These are phyloP conservation scores for Aleiodes testaceus DNA, from an alignment of 2,888 invertebrate species.

Conservation along the genomic window DNA sequence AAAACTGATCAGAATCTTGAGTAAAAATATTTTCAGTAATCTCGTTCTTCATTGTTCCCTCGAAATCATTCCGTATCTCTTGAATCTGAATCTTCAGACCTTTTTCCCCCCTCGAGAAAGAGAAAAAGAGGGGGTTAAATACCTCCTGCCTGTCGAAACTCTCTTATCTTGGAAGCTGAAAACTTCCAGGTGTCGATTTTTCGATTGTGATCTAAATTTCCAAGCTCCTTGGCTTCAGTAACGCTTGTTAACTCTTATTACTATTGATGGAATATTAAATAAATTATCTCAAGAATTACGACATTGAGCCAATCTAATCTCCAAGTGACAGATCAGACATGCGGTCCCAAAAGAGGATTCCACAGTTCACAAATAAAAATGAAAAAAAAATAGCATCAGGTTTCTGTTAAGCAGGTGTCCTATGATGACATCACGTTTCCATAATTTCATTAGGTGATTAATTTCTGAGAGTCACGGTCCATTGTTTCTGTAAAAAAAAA, in stretches of 20 bases:
- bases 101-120: not conserved
- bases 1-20: not conserved
- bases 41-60: constrained; percentile 45
- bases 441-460: constrained; percentile 21
- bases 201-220: constrained; percentile 40
- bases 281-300: not conserved
- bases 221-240: constrained; percentile 32
- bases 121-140: not conserved
- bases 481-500: constrained; percentile 13
- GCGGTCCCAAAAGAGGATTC: constrained; percentile 36
- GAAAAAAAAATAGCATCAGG: no score
- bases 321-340: constrained; percentile 3
- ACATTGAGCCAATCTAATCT: constrained; percentile 33
- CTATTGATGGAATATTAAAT: constrained; percentile 1
- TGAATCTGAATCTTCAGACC: constrained; percentile 1
- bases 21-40: constrained; percentile 40
- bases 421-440: constrained; percentile 10
- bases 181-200: constrained; percentile 35
- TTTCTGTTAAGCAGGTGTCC: constrained; percentile 16
- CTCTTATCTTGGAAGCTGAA: constrained; percentile 14
- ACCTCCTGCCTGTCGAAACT: constrained; percentile 26
- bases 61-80: constrained; percentile 20
- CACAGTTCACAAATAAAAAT: not conserved
- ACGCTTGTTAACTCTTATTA: constrained; percentile 14
- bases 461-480: constrained; percentile 7